phyloP scores from a whole-genome alignment of 2,797 vertebrate species.

The Pangasius djambal region DNA sequence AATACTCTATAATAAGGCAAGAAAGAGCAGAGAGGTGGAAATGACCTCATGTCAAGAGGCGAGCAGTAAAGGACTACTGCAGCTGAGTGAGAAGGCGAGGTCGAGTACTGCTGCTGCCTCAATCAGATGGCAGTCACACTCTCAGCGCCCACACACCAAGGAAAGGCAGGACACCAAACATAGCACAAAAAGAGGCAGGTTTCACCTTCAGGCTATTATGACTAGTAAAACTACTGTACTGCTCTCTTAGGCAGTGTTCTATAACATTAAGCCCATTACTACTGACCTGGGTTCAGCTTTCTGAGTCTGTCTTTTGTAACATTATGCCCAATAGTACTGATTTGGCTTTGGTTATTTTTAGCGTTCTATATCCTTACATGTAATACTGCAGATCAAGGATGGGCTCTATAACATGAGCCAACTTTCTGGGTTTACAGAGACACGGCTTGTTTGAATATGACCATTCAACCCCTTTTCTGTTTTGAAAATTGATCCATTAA shows the following conservation, averaged over 20 bases:
- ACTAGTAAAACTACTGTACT: neutral
- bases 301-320: neutral
- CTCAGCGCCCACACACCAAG: slow-evolving; percentile 33
- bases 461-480: neutral
- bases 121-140: slow-evolving; percentile 27
- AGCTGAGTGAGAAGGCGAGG: slow-evolving; percentile 4
- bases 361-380: slow-evolving; percentile 22
- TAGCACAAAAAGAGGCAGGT: slow-evolving; percentile 22
- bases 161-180: slow-evolving; percentile 46
- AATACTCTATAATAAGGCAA: slow-evolving; percentile 21
- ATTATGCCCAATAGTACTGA: slow-evolving; percentile 15
- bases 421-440: slow-evolving; percentile 8
- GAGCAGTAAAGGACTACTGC: slow-evolving; percentile 28
- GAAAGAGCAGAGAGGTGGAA: slow-evolving; percentile 24
- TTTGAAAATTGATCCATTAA: neutral
- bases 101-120: slow-evolving; percentile 14
- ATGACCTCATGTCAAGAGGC: slow-evolving; percentile 26
- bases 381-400: slow-evolving; percentile 5
- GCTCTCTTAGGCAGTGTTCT: slow-evolving; percentile 1
- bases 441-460: neutral
- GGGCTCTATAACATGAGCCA: slow-evolving; percentile 5
- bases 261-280: neutral
- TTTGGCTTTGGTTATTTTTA: slow-evolving; percentile 25
- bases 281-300: slow-evolving; percentile 6
- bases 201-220: neutral